Evolutionary conservation across 2,113 vertebrate genomes (phyloP).

Genomic region (Callospermophilus lateralis): DNA sequence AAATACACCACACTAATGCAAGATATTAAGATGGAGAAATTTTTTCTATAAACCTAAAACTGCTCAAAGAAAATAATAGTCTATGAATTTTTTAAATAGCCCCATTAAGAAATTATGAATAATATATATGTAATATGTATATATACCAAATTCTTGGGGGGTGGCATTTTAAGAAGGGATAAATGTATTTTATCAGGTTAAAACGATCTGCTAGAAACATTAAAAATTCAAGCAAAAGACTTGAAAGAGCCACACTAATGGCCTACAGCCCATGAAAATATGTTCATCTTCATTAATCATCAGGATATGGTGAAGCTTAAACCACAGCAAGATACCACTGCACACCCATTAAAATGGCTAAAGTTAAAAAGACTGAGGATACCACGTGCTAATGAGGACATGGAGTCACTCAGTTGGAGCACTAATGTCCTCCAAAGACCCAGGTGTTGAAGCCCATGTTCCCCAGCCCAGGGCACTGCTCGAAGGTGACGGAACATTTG

Average conservation of each 20-base stretch:
- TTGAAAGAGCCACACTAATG: neutral
- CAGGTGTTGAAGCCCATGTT: neutral
- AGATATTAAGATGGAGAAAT: neutral
- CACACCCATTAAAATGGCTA: neutral
- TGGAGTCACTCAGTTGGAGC: neutral
- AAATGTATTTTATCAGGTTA: neutral
- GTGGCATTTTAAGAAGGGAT: neutral
- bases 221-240: neutral
- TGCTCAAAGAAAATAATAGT: neutral
- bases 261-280: neutral
- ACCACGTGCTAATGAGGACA: neutral
- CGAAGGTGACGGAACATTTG: neutral
- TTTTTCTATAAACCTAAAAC: slow-evolving; percentile 22
- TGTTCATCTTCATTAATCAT: neutral
- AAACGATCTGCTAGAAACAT: neutral
- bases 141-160: neutral
- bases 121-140: neutral
- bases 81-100: neutral
- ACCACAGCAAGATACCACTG: neutral
- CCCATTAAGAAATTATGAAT: neutral
- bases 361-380: neutral
- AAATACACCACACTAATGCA: neutral
- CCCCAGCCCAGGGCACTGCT: neutral
- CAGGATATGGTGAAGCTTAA: neutral
- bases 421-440: neutral